phyloP scores from a whole-genome alignment of 1,140 invertebrate species.

The Bombus consobrinus region DNA sequence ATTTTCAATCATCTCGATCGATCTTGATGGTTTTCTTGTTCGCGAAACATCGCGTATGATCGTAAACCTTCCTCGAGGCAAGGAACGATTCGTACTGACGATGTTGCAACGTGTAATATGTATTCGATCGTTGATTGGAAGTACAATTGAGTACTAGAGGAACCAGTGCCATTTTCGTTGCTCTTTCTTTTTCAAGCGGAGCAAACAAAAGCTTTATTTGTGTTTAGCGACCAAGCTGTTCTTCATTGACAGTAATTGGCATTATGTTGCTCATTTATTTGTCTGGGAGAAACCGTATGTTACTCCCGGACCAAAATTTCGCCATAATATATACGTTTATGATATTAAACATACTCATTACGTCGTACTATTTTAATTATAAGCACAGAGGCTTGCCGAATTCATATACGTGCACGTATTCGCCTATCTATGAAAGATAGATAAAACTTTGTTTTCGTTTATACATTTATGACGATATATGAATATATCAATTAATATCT shows the following conservation, averaged over 20 bases:
- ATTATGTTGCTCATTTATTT: conserved; percentile 19
- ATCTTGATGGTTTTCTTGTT: not conserved
- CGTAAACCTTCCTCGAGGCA: conserved; percentile 15
- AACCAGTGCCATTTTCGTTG: conserved; percentile 24
- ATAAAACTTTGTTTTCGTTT: conserved; percentile 41
- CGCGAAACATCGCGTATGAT: too few relatives aligned
- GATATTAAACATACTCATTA: conserved; percentile 65
- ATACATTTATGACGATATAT: not conserved
- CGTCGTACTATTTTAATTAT: conserved; percentile 44
- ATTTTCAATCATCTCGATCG: not conserved
- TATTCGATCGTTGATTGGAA: not conserved
- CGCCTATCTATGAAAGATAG: conserved; percentile 3
- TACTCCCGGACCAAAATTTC: not conserved
- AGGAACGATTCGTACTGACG: not conserved
- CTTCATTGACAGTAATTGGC: not conserved
- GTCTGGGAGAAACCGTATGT: not conserved
- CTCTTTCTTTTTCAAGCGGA: not conserved
- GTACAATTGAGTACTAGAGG: not conserved
- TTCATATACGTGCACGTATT: not conserved
- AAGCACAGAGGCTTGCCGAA: conserved; percentile 58
- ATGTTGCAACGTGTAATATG: not conserved
- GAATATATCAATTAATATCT: conserved; percentile 16
- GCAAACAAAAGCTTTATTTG: not conserved
- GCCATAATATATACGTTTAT: conserved; percentile 37
- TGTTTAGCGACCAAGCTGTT: not conserved